These are phyloP conservation scores for Prionace glauca DNA, from an alignment of 2,797 vertebrate species.

Conservation along the genomic window DNA sequence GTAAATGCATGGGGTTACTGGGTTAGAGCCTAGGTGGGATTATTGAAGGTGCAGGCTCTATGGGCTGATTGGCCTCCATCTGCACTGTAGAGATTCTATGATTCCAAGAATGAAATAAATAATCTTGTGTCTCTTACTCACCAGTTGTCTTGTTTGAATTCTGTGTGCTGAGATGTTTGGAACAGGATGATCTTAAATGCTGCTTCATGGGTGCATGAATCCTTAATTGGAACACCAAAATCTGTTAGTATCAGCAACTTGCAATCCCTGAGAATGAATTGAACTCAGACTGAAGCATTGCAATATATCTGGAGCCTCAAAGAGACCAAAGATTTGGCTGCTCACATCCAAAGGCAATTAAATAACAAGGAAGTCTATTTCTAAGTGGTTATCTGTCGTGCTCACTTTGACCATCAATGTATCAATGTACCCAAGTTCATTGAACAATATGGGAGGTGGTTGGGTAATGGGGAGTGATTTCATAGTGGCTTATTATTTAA, in stretches of 20 bases:
- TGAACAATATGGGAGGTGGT: background rate
- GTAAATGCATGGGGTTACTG: too few species aligned
- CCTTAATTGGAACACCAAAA: background rate
- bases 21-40: too few species aligned
- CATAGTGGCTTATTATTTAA: background rate
- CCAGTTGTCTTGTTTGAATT: background rate
- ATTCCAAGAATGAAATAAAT: background rate
- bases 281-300: background rate
- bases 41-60: too few species aligned
- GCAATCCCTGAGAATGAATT: background rate
- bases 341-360: background rate
- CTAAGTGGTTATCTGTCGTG: background rate
- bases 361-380: background rate
- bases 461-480: background rate
- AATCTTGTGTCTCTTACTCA: background rate
- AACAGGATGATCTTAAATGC: background rate
- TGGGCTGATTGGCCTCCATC: too few species aligned
- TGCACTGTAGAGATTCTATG: too few species aligned
- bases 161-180: background rate
- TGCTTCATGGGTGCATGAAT: background rate
- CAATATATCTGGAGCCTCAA: too few species aligned
- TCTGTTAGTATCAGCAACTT: background rate
- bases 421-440: background rate
- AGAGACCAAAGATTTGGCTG: background rate
- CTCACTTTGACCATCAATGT: background rate